Percentiles rank a stretch among this genome's conserved stretches.
These are phyloP conservation scores for Lepidocolaptes lacrymiger DNA, from an alignment of 2,797 vertebrate species.

Conservation along the genomic window DNA sequence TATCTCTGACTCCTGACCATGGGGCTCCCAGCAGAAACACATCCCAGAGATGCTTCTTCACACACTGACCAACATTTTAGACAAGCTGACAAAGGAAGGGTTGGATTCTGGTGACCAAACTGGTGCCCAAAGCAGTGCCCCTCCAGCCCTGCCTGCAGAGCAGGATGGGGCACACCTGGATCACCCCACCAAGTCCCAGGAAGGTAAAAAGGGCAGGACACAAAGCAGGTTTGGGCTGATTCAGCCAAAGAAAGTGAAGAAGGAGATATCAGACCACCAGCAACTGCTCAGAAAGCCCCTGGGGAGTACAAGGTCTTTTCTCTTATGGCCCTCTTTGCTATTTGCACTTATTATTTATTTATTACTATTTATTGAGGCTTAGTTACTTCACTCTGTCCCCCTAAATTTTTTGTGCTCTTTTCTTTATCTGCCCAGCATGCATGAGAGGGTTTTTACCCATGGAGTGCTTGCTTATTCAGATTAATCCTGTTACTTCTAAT, in stretches of 20 bases:
- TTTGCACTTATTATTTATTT: neutral
- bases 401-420: neutral
- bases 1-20: accelerated
- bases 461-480: neutral
- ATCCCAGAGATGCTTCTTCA: accelerated
- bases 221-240: neutral
- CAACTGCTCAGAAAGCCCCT: neutral
- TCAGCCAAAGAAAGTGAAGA: neutral
- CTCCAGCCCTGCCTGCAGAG: neutral
- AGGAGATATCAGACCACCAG: accelerated
- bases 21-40: neutral
- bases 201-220: neutral
- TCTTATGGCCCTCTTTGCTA: neutral
- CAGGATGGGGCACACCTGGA: neutral
- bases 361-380: accelerated
- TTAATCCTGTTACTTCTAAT: neutral
- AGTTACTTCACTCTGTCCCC: neutral
- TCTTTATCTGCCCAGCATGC: neutral
- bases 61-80: accelerated
- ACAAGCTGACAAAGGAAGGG: neutral
- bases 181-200: neutral
- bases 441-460: accelerated
- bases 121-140: neutral
- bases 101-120: neutral
- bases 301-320: neutral